Evolutionary conservation across 1,140 invertebrate genomes (phyloP).

Genomic region (Laodelphax striatellus): DNA sequence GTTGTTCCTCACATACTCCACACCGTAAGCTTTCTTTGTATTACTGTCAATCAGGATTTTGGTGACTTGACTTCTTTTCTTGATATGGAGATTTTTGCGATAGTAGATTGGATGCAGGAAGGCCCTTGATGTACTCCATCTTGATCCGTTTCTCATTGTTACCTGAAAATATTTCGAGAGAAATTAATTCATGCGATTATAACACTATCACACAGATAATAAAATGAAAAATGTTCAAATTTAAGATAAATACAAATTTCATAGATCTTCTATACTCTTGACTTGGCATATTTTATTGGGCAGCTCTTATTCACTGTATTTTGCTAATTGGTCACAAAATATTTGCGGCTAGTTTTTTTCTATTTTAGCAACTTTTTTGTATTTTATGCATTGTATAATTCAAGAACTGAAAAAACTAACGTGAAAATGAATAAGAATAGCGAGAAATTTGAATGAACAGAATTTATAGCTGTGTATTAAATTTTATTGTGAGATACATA

Average conservation of each 20-base stretch:
- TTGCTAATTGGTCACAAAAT: too few species aligned
- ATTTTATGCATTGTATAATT: too few species aligned
- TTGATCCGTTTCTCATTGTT: constrained; percentile 52
- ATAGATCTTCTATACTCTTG: neutral
- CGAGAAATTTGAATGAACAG: too few species aligned
- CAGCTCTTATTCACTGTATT: too few species aligned
- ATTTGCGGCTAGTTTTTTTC: too few species aligned
- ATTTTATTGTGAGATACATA: too few species aligned
- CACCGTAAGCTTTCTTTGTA: constrained; percentile 48
- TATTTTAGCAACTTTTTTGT: too few species aligned
- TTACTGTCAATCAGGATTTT: constrained; percentile 58
- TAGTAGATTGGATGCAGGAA: constrained; percentile 53
- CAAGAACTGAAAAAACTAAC: too few species aligned
- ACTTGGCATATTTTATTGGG: neutral
- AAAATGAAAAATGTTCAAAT: neutral
- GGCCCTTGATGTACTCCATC: constrained; percentile 61
- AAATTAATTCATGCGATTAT: constrained; percentile 44
- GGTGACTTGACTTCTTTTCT: constrained; percentile 49
- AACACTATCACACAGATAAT: too few species aligned
- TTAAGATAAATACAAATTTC: neutral
- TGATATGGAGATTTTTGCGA: constrained; percentile 51
- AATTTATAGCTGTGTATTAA: too few species aligned
- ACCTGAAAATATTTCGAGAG: constrained; percentile 46
- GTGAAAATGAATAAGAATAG: too few species aligned
- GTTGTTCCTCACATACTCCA: constrained; percentile 44